Base-by-base conservation (phyloP, 2,888 invertebrate species). In the Drosophila parthenogenetica region DNA sequence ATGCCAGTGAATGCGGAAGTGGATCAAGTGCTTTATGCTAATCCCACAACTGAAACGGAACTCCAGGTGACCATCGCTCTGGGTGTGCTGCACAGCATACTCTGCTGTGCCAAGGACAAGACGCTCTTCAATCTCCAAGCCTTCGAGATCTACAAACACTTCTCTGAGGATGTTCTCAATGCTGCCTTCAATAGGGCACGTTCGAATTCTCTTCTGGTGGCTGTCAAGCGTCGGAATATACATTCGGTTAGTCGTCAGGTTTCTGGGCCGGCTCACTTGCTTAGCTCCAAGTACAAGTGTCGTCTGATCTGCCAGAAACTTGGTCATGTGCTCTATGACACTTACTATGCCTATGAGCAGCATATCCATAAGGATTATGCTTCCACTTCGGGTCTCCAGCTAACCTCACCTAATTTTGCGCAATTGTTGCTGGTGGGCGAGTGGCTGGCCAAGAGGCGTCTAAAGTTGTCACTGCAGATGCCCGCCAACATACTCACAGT, bases 111-210 rank as follows among this genome's bases (percentile, higher is more conserved):
- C 43, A 93, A 93, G 63, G 95, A 95, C 77, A 94, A 95, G 81
- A 93, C 94, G 0, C 93, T 94, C 0, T 94, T 94, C 90, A 94
- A 94, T 0, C 94, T 94, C 77, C 95, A 95, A 73, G 92, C 96
- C 68, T 95, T 95, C 79, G 94, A 94, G 83, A 94, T 96, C 14
- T 96, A 96, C 84, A 95, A 95, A 77, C 94, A 94, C 73, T 97
- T 95, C 90, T 94, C 95, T 0, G 96, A 96, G 73, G 92, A 93
- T 25, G 86, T 95, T 5, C 91, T 97, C 4, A 92, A 94, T 54
- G 92, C 92, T 0, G 95, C 95, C 0, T 94, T 96, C 81, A 90
- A 92, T 3, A 93, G 94, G 79, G 93, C 96, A 40, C 93, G 94
- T 8, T 80, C 91, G 0, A 94, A 94, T 76, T 94, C 94, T 32